phyloP scores from a whole-genome alignment of 2,888 invertebrate species.

The Hyalella azteca region DNA sequence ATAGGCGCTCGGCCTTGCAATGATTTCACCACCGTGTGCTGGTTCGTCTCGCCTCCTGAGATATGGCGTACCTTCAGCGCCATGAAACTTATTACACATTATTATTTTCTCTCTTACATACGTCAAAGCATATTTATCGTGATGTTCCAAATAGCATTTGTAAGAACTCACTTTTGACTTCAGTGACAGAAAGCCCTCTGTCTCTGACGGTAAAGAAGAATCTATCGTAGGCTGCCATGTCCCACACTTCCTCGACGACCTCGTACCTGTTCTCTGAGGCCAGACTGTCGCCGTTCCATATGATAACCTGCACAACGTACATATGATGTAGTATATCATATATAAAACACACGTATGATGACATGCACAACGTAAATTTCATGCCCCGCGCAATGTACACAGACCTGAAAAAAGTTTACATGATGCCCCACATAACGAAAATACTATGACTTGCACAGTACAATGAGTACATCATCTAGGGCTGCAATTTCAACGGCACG shows the following conservation, averaged over 20 bases:
- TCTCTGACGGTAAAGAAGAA: conserved; percentile 71
- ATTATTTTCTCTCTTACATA: too few species aligned
- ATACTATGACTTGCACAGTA: not conserved
- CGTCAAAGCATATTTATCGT: too few species aligned
- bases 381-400: too few species aligned
- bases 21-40: conserved; percentile 33
- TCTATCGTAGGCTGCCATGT: conserved; percentile 67
- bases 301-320: conserved; percentile 31
- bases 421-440: not conserved
- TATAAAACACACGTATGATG: too few species aligned
- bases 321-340: too few species aligned
- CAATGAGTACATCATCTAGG: too few species aligned
- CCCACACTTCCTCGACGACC: conserved; percentile 72
- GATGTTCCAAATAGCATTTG: too few species aligned
- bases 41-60: conserved; percentile 59
- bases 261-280: conserved; percentile 65
- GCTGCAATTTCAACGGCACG: too few species aligned
- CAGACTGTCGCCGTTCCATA: conserved; percentile 61
- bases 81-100: too few species aligned
- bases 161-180: conserved; percentile 42
- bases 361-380: too few species aligned
- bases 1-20: conserved; percentile 50
- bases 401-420: too few species aligned
- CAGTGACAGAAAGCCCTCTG: conserved; percentile 60
- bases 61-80: too few species aligned